phyloP scores from a whole-genome alignment of 2,113 vertebrate genomes.

The Hypomesus transpacificus region DNA sequence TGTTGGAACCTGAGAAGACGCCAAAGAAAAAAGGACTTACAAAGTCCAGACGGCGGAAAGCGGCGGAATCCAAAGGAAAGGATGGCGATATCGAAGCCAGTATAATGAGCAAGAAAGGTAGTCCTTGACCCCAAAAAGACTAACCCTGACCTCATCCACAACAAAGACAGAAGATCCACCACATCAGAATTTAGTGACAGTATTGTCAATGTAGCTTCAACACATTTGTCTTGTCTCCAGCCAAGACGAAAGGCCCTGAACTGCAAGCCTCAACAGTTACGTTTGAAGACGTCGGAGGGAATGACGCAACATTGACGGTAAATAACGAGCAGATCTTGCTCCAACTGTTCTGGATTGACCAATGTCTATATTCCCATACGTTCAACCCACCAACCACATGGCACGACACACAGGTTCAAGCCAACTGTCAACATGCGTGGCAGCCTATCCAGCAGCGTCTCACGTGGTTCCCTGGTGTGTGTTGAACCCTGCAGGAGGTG shows the following conservation, averaged over 20 bases:
- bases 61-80: constrained; percentile 45
- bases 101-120: constrained; percentile 75
- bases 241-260: constrained; percentile 64
- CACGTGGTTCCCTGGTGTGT: not conserved
- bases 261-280: constrained; percentile 77
- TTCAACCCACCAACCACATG: too few relatives aligned
- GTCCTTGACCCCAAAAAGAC: not conserved
- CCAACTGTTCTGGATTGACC: too few relatives aligned
- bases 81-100: constrained; percentile 65
- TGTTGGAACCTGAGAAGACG: constrained; percentile 71
- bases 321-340: constrained; percentile 28
- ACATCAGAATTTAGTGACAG: too few relatives aligned
- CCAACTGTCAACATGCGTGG: too few relatives aligned
- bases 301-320: constrained; percentile 84
- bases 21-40: constrained; percentile 57
- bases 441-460: too few relatives aligned
- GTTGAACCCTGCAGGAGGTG: constrained; percentile 74
- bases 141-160: not conserved
- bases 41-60: constrained; percentile 65
- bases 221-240: constrained; percentile 47
- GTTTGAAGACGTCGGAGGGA: constrained; percentile 92
- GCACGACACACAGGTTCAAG: too few relatives aligned
- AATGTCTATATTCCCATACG: too few relatives aligned
- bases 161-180: not conserved
- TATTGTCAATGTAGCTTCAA: too few relatives aligned